These are phyloP conservation scores for Enoplosus armatus DNA, from an alignment of 2,797 vertebrate species.

Conservation along the genomic window DNA sequence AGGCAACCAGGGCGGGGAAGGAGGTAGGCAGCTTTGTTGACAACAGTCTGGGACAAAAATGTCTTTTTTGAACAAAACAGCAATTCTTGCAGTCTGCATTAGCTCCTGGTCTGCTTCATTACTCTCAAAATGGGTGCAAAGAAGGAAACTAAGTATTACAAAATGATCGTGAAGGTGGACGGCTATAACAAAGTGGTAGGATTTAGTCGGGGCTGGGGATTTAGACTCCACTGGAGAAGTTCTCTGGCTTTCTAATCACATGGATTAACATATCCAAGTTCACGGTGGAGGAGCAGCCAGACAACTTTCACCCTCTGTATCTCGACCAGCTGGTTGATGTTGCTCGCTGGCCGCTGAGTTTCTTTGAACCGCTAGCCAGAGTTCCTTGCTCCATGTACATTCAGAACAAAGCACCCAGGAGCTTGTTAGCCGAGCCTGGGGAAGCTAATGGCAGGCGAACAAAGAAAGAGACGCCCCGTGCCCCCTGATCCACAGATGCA, in stretches of 20 bases:
- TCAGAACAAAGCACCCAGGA: constrained; percentile 61
- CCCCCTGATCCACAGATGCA: constrained; percentile 48
- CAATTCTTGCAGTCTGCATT: neutral
- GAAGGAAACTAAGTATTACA: constrained; percentile 2
- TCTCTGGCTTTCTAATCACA: constrained; percentile 48
- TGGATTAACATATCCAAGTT: constrained; percentile 61
- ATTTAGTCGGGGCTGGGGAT: constrained; percentile 42
- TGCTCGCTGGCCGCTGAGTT: constrained; percentile 27
- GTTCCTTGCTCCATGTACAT: constrained; percentile 30
- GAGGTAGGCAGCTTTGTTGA: neutral
- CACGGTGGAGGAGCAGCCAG: constrained; percentile 46
- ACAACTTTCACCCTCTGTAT: constrained; percentile 46
- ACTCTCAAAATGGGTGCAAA: neutral
- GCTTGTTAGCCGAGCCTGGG: constrained; percentile 59
- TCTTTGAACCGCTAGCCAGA: constrained; percentile 58
- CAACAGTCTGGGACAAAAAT: neutral
- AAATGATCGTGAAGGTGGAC: constrained; percentile 7
- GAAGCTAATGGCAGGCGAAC: constrained; percentile 50
- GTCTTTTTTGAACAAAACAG: too few relatives aligned
- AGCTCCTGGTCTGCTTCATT: neutral
- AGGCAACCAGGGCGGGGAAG: neutral
- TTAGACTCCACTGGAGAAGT: constrained; percentile 52
- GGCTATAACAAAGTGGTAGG: constrained; percentile 42
- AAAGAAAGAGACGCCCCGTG: constrained; percentile 28
- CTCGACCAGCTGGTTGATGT: constrained; percentile 52